Base-by-base conservation (phyloP, 2,888 invertebrate genomes). In the Kryphioiulus occultus region DNA sequence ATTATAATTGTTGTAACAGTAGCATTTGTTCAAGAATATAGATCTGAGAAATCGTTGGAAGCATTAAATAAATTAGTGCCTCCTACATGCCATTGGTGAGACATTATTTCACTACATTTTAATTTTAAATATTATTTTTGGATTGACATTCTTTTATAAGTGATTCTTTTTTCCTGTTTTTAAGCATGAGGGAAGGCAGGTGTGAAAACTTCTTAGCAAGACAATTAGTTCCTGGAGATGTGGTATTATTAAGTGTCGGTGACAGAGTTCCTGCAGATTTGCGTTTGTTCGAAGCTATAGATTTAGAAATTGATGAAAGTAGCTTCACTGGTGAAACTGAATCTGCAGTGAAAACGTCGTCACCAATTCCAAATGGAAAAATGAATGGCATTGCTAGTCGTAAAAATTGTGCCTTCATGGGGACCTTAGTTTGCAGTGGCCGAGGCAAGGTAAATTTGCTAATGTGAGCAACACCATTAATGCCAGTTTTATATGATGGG, bases 321-420 rank as follows among this genome's bases (percentile, higher is more conserved):
- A 98, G 98, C 90, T 99, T 99, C 92, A 99, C 99, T 0, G 99
- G 99, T 5, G 99, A 99, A 93, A 98, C 98, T 0, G 98, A 99
- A 91, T 99, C 99, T 22, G 95, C 96, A 0, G 93, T 93, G 68
- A 98, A 98, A 92, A 95, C 94, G 88, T 95, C 95, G 0, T 93
- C 94, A 83, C 94, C 95, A 7, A 92, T 95, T 87, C 91, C 94
- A 86, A 94, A 95, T 86, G 94, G 94, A 89, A 96, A 95, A 92
- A 95, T 94, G 89, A 90, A 89, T 89, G 91, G 90, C 44, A 90
- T 92, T 22, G 89, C 91, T 10, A 91, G 91, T 78, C 89, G 91
- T 82, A 91, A 90, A 86, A 99, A 99, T 92, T 95, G 99, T 89
- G 98, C 97, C 0, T 99, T 99, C 92, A 97, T 99, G 99, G 99